Evolutionary conservation across 1,140 invertebrate genomes (phyloP), one percentile per base, ranked within the genome.

Genomic region (Hestina assimilis): DNA sequence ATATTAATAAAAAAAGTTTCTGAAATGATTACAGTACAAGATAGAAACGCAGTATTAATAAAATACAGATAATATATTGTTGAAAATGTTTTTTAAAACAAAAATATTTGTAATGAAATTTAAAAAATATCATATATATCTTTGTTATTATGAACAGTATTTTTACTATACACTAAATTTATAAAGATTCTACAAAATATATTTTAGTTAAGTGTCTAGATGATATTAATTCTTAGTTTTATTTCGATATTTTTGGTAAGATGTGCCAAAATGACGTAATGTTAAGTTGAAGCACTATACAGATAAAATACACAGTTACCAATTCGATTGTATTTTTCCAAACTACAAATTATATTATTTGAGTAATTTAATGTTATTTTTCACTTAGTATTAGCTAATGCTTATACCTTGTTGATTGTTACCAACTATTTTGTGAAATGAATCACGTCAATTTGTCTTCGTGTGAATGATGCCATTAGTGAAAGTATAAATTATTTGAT

Each of bases 401-500:
- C 7, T 43, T 40, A 38, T 45, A 45, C 29, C 12, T 41, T 47
- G 24, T 41, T 33, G 43, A 54, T 60, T 59, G 48, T 51, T 59
- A 59, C 17, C 26, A 17, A 33, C 15, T 35, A 33, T 50, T 24
- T 29, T 15, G 29, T 1, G 8, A 33, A 12, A 28, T 51, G n/a
- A 29, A 24, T n/a, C 12, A 26, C 19, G 19, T 33, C 9, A 28
- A 29, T 23, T 28, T 52, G 31, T 48, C 46, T 60, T 54, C 33
- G 28, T 61, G 67, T 63, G 59, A 66, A 51, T 56, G 72, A 78
- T 78, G 80, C 80, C 80, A 80, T 81, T 81, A 81, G 75, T 72
- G 64, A 76, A 75, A 70, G 57, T 67, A 60, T 70, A 66, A 56
- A 59, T 69, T 63, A 63, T 52, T 66, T 41, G 24, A 53, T 26